phyloP scores from a whole-genome alignment of 2,113 vertebrate genomes.

The Agelaius tricolor region DNA sequence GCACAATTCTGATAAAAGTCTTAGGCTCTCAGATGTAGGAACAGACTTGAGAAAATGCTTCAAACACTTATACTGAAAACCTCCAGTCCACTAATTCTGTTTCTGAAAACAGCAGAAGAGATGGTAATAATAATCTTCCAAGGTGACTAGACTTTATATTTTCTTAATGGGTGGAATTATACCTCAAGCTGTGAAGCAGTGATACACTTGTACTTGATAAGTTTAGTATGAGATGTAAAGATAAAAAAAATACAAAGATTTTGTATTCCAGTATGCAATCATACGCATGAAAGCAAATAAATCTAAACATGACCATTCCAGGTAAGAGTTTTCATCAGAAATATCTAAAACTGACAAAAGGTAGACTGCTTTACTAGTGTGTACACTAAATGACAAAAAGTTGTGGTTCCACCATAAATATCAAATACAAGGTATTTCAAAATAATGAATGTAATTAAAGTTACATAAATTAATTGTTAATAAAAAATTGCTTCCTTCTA shows the following conservation, averaged over 20 bases:
- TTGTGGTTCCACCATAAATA: not conserved
- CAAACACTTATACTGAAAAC: not conserved
- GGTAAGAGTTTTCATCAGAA: not conserved
- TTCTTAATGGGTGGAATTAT: not conserved
- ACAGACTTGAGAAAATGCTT: not conserved
- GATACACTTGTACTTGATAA: not conserved
- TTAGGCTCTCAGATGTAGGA: not conserved
- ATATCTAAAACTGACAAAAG: not conserved
- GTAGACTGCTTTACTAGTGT: not conserved
- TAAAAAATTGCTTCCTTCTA: not conserved
- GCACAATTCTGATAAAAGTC: not conserved
- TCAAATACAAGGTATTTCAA: not conserved
- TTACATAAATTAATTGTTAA: not conserved
- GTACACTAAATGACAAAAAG: not conserved
- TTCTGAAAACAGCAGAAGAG: not conserved
- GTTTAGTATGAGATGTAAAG: not conserved
- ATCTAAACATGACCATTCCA: not conserved
- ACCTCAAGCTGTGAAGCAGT: not conserved
- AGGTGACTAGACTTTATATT: not conserved
- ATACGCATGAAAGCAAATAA: not conserved
- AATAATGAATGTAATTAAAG: not conserved
- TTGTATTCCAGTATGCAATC: not conserved
- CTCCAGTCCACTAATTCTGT: not conserved
- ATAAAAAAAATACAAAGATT: not conserved
- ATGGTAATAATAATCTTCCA: not conserved